phyloP scores from a whole-genome alignment of 2,797 vertebrate species.

The Nasua narica region DNA sequence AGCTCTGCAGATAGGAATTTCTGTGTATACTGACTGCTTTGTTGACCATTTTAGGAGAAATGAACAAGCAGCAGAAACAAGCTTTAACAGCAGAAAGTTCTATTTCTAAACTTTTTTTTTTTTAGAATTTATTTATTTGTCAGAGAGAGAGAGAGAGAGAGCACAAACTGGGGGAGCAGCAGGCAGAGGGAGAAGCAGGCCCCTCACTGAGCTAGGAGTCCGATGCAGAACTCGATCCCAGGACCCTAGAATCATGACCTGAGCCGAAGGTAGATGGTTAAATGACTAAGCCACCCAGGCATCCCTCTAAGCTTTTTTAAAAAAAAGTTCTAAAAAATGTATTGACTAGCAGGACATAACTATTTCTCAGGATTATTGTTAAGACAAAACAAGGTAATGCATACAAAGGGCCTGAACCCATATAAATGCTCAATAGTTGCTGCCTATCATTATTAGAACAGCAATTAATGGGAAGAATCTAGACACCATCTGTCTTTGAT shows the following conservation, averaged over 20 bases:
- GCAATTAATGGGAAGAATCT: not conserved
- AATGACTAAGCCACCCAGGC: not conserved
- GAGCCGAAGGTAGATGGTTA: not conserved
- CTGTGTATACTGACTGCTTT: not conserved
- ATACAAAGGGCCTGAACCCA: not conserved
- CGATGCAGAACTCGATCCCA: not conserved
- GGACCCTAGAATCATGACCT: not conserved
- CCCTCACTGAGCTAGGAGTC: not conserved
- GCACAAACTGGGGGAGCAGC: not conserved
- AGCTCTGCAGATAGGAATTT: not conserved
- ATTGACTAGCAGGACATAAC: not conserved
- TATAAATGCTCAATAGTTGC: not conserved
- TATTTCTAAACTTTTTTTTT: not conserved
- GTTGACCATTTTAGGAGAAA: conserved; percentile 6
- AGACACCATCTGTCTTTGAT: not conserved
- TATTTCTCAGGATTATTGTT: not conserved
- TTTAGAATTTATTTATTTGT: not conserved
- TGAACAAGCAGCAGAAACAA: not conserved
- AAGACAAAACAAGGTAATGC: conserved; percentile 1
- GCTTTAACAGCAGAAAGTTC: not conserved
- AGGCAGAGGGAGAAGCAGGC: not conserved
- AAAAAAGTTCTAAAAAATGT: not conserved
- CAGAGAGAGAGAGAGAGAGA: not conserved
- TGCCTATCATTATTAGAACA: not conserved
- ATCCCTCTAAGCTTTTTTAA: not conserved